Evolutionary conservation across 1,140 invertebrate genomes (phyloP).

Genomic region (Drosophila murphyi): DNA sequence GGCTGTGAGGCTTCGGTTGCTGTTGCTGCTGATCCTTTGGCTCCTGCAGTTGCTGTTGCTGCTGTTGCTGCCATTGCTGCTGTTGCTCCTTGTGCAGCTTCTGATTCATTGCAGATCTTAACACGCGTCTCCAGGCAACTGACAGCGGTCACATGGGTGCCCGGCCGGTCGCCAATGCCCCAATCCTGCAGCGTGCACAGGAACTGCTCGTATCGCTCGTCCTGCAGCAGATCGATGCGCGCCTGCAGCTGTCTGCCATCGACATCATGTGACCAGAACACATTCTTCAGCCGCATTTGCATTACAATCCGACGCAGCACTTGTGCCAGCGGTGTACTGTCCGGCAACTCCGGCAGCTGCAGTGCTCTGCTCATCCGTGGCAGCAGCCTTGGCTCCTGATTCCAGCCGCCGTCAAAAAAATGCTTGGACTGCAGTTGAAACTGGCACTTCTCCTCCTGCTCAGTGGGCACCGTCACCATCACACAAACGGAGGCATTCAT

Average conservation of each 20-base stretch:
- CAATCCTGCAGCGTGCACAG: constrained; percentile 77
- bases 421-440: neutral
- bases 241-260: constrained; percentile 47
- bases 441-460: constrained; percentile 42
- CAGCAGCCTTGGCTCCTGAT: neutral
- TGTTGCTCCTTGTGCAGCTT: neutral
- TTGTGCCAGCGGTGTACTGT: constrained; percentile 43
- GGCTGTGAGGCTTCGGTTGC: neutral
- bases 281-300: constrained; percentile 54
- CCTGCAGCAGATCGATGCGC: constrained; percentile 77
- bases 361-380: neutral
- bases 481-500: constrained; percentile 63
- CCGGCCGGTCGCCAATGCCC: constrained; percentile 77
- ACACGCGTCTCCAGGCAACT: constrained; percentile 70
- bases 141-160: constrained; percentile 80
- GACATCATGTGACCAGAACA: constrained; percentile 62
- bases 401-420: neutral
- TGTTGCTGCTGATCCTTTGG: neutral
- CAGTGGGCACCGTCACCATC: constrained; percentile 64
- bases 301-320: constrained; percentile 45
- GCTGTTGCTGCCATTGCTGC: neutral
- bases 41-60: neutral
- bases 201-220: constrained; percentile 80
- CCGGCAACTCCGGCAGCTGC: constrained; percentile 15
- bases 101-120: neutral